A percentile compares a stretch with the other conserved stretches of the same genome.
Evolutionary conservation across 2,888 invertebrate species (phyloP).

Genomic region (Syrista parreyssii): DNA sequence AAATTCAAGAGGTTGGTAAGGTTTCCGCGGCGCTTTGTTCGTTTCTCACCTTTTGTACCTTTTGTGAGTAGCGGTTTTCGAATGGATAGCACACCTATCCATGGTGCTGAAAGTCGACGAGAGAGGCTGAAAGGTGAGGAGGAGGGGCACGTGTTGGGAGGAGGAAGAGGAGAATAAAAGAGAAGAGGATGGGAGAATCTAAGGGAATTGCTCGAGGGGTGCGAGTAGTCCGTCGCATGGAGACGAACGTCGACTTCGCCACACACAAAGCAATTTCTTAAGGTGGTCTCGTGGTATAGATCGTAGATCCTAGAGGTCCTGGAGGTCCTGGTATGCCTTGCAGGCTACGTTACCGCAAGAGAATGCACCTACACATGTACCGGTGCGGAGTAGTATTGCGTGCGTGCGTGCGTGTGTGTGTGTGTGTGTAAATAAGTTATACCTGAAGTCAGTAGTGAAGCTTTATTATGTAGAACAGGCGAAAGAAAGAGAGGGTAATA

Average conservation of each 20-base stretch:
- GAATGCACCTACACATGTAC: not conserved
- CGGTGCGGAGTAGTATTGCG: no score
- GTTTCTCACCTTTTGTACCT: constrained; percentile 5
- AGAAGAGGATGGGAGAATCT: not conserved
- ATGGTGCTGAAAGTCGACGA: not conserved
- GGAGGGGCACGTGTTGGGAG: not conserved
- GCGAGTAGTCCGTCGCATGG: not conserved
- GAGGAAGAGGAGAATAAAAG: not conserved
- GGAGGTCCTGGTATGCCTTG: not conserved
- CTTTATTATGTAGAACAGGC: not conserved
- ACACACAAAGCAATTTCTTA: constrained; percentile 50
- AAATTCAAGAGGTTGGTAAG: not conserved
- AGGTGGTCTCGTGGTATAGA: constrained; percentile 41
- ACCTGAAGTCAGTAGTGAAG: not conserved
- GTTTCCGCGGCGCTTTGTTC: not conserved
- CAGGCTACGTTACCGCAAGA: not conserved
- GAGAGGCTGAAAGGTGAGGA: not conserved
- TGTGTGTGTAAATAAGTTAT: not conserved
- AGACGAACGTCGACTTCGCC: constrained; percentile 12
- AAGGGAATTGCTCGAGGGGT: not conserved
- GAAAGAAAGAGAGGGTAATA: constrained; percentile 22
- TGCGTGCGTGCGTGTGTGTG: no score
- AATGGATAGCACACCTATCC: not conserved
- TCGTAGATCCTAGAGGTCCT: not conserved
- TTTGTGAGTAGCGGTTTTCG: constrained; percentile 3